phyloP scores from a whole-genome alignment of 2,797 vertebrate species.

The Sebastes hopkinsi region DNA sequence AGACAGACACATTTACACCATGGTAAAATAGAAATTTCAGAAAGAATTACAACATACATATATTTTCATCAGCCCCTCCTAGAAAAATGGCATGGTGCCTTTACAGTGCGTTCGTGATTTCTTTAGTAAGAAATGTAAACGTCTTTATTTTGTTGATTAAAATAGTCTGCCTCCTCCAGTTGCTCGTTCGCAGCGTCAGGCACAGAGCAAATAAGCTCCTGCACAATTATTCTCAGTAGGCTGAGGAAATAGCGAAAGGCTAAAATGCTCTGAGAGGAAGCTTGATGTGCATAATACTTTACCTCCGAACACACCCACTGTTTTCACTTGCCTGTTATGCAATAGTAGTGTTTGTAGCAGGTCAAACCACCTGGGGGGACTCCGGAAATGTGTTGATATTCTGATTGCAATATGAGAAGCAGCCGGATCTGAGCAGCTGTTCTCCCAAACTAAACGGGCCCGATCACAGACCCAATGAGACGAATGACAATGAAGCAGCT shows the following conservation, averaged over 20 bases:
- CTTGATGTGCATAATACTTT: background rate
- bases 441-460: slow-evolving; percentile 11
- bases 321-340: slow-evolving; percentile 2
- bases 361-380: slow-evolving; percentile 34
- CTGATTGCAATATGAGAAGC: slow-evolving; percentile 26
- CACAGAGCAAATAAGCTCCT: slow-evolving; percentile 10
- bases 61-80: background rate
- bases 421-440: slow-evolving; percentile 32
- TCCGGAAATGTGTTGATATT: slow-evolving; percentile 40
- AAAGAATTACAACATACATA: background rate
- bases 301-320: slow-evolving; percentile 3
- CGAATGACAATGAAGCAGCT: slow-evolving; percentile 5
- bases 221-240: background rate
- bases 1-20: background rate
- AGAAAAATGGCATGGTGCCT: background rate
- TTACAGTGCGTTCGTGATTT: background rate
- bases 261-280: slow-evolving; percentile 19
- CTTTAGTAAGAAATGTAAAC: background rate
- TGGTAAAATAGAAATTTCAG: background rate
- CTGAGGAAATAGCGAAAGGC: slow-evolving; percentile 4
- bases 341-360: slow-evolving; percentile 4
- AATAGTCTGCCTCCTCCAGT: background rate
- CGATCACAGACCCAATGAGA: slow-evolving; percentile 21
- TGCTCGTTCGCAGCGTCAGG: background rate
- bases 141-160: background rate